phyloP scores from a whole-genome alignment of 2,797 vertebrate species.

The Schizothorax lantsangensis region DNA sequence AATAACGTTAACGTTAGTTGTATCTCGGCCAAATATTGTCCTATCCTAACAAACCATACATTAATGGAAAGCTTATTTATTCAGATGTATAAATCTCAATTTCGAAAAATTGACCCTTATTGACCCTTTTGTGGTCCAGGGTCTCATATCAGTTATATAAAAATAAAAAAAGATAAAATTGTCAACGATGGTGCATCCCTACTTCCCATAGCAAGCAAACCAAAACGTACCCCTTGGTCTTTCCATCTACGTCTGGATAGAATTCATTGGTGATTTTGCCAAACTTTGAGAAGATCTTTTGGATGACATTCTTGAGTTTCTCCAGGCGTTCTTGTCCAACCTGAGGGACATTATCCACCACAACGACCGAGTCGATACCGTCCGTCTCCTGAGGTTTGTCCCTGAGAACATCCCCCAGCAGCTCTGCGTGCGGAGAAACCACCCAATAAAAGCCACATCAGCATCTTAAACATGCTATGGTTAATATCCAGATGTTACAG shows the following conservation, averaged over 20 bases:
- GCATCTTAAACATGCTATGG: background rate
- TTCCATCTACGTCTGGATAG: slow-evolving; percentile 92
- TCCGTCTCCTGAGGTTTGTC: slow-evolving; percentile 93
- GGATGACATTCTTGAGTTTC: slow-evolving; percentile 96
- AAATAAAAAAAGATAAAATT: background rate
- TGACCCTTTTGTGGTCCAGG: too few species aligned
- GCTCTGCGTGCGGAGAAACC: slow-evolving; percentile 73
- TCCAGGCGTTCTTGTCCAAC: slow-evolving; percentile 93
- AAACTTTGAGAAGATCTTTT: slow-evolving; percentile 99
- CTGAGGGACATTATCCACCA: slow-evolving; percentile 96
- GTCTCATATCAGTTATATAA: too few species aligned
- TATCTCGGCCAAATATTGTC: background rate
- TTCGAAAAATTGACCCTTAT: too few species aligned
- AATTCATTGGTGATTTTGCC: slow-evolving; percentile 97
- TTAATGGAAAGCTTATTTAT: too few species aligned
- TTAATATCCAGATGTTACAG: background rate
- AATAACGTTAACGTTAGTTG: too few species aligned
- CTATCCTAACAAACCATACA: too few species aligned
- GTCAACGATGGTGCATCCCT: background rate
- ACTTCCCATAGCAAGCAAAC: background rate
- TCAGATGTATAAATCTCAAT: too few species aligned
- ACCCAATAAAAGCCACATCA: background rate
- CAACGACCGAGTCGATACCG: slow-evolving; percentile 94
- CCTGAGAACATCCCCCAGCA: slow-evolving; percentile 87
- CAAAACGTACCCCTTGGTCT: slow-evolving; percentile 90